Evolutionary conservation across 2,113 vertebrate species (phyloP), one percentile per base, ranked within the genome.

Genomic region (Scomber colias): DNA sequence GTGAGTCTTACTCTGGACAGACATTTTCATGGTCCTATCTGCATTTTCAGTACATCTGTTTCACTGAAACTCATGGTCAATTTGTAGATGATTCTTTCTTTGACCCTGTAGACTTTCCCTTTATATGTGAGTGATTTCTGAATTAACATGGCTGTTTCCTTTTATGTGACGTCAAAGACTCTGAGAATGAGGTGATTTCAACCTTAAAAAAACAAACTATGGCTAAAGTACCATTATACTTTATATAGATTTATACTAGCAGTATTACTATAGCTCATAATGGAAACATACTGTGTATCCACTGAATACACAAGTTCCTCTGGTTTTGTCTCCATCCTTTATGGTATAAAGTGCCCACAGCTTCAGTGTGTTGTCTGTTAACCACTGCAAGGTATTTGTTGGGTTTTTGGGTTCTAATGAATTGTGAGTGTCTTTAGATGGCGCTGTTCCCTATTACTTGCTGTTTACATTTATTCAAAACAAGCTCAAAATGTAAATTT

Each of bases 1-100:
- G 72, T 75, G 69, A 71, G 57, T 84, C 65, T 81, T n/a, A 24
- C 55, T 81, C 66, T 83, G 30, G 48, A 63, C 12, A 57, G 69
- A 55, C 70, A 59, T 84, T 75, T 78, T 76, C 44, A 81, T 77
- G 66, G 48, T 63, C 7, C 24, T n/a, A 65, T 81, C 4, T 70
- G 44, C 24, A 24, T 21, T 12, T 21, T 60, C 17, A 31, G 24
- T 24, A 60, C 69, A 21, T 46, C 67, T 6, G 71, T 50, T 73
- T 72, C 4, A 68, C 61, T 66, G 3, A 55, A 45, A 68, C 24
- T 66, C 6, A 9, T 27, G 3, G 24, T 27, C 13, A 4, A 46
- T 24, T 65, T 50, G 9, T 49, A 45, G 17, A 21, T 17, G 35
- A 61, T 44, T n/a, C 51, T 51, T 16, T 16, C 50, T 66, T 66